Evolutionary conservation across 2,797 vertebrate genomes (phyloP), one percentile per base, ranked within the genome.

Genomic region (Gastrophryne carolinensis): DNA sequence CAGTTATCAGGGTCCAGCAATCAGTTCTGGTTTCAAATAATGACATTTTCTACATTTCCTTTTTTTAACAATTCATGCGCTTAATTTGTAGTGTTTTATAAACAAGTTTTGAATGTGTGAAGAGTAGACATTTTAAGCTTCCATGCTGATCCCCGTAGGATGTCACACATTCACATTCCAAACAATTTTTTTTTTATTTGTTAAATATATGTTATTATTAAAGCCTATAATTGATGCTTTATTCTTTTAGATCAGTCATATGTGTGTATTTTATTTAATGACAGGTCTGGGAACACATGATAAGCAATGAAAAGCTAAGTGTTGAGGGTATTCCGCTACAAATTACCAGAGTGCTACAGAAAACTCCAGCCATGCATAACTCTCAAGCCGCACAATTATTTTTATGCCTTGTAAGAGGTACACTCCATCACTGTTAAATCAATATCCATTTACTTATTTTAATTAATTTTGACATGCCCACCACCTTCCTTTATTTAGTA

Each of bases 391-490:
- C 21, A 24, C 71, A 63, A 54, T 64, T 63, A 64, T 63, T 73
- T 54, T 53, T 63, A 63, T 64, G 41, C 21, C 69, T 72, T 49
- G 57, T 47, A 74, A 57, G 41, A 67, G 26, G 30, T 29, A 47
- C 30, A 47, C 54, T 67, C 12, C 29, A 49, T 75, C 53, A 58
- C 60, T 21, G 54, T 60, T 49, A 67, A 75, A 75, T 75, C 63
- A 67, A 68, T 74, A 57, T 65, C 34, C 49, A 50, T 54, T 67
- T 75, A 60, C 72, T 75, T 68, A 75, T 56, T 75, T 67, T 68
- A 75, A 75, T 75, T 57, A 75, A 75, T 68, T 67, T 29, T 74
- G 53, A 12, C 53, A 8, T 68, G 15, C 27, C 17, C 62, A 30
- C 61, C 60, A 54, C 35, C 24, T 65, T 47, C 53, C n/a, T 32